Base-by-base conservation (phyloP, 2,797 vertebrate species). In the Crocodylus rhombifer region DNA sequence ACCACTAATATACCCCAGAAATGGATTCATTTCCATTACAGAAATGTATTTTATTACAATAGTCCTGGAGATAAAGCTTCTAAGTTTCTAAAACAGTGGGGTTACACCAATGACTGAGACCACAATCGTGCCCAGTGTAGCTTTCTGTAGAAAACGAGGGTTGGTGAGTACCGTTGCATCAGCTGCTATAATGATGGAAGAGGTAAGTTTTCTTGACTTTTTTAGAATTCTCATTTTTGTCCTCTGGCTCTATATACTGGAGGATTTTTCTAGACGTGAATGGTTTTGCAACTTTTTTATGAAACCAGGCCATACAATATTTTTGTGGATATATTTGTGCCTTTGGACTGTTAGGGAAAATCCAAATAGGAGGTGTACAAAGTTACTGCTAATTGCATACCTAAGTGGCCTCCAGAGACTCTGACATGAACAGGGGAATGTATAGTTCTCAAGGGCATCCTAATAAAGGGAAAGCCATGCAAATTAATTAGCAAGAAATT, bases 401-500 rank as follows among this genome's bases (percentile, higher is more conserved):
- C 3, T 5, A 3, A 64, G 81, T 81, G 3, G 30, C 92, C 55
- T 79, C 89, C 16, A 9, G 80, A 11, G 0, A 0, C 73, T 87
- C 28, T 85, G 67, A 73, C 2, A 2, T 71, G 15, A 58, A 30
- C 69, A 80, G 42, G 82, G 74, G 28, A 1, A 0, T 83, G 28
- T 80, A 14, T 42, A 26, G 11, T 78, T 78, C 60, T 79, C 60
- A 62, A 79, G 61, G 58, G 36, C n/a, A 88, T 36, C 23, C 60
- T 71, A 74, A 76, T 21, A 63, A 65, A 77, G 89, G 71, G 12
- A 80, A 65, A 87, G 79, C 5, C 62, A 63, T 91, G 20, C 85
- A 79, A 90, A 89, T 87, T 42, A 51, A 85, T 55, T 15, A 30
- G n/a, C 89, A 78, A 75, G 82, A 36, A 88, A 26, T 92, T 89